Base-by-base conservation (phyloP, 2,888 invertebrate genomes). In the Habroteleia sp. region DNA sequence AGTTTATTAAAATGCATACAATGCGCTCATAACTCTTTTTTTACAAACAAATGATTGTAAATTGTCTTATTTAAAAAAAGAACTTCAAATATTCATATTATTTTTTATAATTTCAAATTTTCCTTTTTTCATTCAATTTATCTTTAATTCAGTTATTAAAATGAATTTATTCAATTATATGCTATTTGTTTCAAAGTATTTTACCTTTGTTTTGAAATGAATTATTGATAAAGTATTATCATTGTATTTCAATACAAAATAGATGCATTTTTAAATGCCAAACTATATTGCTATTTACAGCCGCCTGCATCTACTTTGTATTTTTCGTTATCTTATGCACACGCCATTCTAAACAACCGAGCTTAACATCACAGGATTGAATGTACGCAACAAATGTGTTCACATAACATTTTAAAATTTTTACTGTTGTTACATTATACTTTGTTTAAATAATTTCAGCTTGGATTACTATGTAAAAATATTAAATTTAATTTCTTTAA, bases 211-310 rank as follows among this genome's bases (percentile, higher is more conserved):
- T n/a, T n/a, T n/a, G n/a, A n/a, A n/a, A n/a, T n/a, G n/a, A n/a
- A n/a, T 37, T 5, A 50, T 20, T 50, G 13, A 29, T 14, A 17
- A 27, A 44, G 17, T 3, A 17, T 29, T 20, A 31, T 35, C 17
- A 14, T 37, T 44, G 41, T 4, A 23, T 10, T 35, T 52, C 11
- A 54, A 69, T 60, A 66, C 73, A 73, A 73, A 73, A 42, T 73
- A 58, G 56, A 29, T 60, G 65, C 60, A 29, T 7, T n/a, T 29
- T 65, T 29, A 7, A 52, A 31, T 60, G 44, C 25, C 39, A 27
- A 73, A 73, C 60, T 66, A 72, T 27, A 35, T 60, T 16, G 52
- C 54, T 74, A 74, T 74, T 68, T 74, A 74, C 74, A 74, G 60
- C 11, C 48, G 23, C 13, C 35, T 25, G 54, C 44, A 41, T 23